Conservation (phyloP, 2,888 invertebrate species). For the Apoda limacodes region DNA sequence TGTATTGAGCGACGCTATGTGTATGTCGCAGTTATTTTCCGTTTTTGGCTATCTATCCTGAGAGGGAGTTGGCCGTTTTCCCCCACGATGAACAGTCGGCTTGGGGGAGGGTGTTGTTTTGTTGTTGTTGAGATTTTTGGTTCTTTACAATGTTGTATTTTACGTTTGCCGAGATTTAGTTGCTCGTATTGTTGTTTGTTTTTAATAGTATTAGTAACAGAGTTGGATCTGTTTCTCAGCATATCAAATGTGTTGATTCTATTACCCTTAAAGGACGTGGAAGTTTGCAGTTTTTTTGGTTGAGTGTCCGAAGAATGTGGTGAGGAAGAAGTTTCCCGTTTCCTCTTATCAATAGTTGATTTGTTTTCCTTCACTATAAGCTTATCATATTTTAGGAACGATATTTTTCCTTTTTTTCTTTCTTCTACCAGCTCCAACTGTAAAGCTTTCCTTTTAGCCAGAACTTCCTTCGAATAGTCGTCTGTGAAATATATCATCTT, state of each 20-base stretch:
- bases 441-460: too few species aligned
- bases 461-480: too few species aligned
- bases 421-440: too few species aligned
- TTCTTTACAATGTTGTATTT: too few species aligned
- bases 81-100: too few species aligned
- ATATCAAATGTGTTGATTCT: slow-evolving; percentile 2
- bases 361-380: slow-evolving; percentile 19
- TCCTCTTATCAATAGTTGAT: slow-evolving; percentile 18
- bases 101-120: too few species aligned
- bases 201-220: slow-evolving; percentile 1
- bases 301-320: slow-evolving; percentile 9
- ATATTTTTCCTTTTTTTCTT: slow-evolving; percentile 18
- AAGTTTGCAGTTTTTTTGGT: slow-evolving; percentile 8
- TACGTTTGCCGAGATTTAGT: slow-evolving; percentile 5
- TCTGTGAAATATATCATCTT: slow-evolving; percentile 18
- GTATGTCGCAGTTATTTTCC: too few species aligned
- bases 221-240: slow-evolving; percentile 5
- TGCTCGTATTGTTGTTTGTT: slow-evolving; percentile 5
- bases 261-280: slow-evolving; percentile 1
- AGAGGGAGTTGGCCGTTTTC: too few species aligned
- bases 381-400: slow-evolving; percentile 21
- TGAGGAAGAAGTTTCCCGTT: too few species aligned
- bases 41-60: too few species aligned
- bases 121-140: too few species aligned
- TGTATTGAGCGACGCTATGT: too few species aligned